These are phyloP conservation scores for Neodiprion pinetum DNA, from an alignment of 1,140 invertebrate genomes.

Conservation along the genomic window DNA sequence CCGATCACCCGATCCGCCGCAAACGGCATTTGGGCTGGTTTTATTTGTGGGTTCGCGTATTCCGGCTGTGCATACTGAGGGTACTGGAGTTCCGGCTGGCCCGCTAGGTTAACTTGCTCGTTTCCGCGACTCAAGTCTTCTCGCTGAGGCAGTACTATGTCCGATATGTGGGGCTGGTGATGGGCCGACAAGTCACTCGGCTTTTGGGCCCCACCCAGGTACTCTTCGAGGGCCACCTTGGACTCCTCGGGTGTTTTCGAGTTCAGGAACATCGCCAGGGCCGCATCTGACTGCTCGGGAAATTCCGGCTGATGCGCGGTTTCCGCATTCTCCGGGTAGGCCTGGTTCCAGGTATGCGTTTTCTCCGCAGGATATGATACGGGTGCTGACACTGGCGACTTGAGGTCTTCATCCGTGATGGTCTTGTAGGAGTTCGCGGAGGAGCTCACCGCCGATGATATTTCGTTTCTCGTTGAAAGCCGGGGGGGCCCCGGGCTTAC, in stretches of 20 bases:
- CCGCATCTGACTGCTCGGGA: conserved; percentile 31
- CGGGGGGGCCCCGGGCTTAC: too few relatives aligned
- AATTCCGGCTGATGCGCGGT: background rate
- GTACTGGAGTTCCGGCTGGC: background rate
- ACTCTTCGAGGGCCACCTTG: conserved; percentile 47
- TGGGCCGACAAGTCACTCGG: background rate
- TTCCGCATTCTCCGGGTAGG: too few relatives aligned
- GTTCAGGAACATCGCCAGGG: conserved; percentile 42
- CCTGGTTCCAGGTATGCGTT: too few relatives aligned
- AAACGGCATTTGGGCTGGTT: too few relatives aligned
- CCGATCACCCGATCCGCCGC: background rate
- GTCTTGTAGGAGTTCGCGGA: background rate
- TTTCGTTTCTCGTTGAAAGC: too few relatives aligned
- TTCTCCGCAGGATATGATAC: background rate
- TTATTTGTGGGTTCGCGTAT: too few relatives aligned
- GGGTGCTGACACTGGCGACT: background rate
- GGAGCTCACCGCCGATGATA: background rate
- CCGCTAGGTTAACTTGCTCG: background rate
- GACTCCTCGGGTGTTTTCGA: conserved; percentile 54
- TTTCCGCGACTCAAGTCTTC: background rate
- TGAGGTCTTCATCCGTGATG: background rate
- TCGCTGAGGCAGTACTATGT: background rate
- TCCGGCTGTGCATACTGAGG: background rate
- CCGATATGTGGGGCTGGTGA: background rate
- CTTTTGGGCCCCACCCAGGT: conserved; percentile 31